Evolutionary conservation across 2,888 invertebrate genomes (phyloP).

Genomic region (Melieria crassipennis): DNA sequence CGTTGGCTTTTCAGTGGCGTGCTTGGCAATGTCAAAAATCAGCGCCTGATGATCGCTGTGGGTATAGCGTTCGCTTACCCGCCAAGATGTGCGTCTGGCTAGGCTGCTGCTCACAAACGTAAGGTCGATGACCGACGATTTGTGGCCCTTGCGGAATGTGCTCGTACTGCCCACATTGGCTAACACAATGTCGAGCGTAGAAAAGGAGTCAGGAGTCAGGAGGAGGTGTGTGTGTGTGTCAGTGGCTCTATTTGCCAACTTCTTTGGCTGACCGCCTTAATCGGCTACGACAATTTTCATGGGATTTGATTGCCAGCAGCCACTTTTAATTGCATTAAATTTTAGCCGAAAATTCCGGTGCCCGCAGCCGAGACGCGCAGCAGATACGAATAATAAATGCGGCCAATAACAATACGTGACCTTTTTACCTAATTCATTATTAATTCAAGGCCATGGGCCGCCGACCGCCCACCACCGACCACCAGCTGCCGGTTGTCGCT

Average conservation of each 20-base stretch:
- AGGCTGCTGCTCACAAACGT: conserved; percentile 19
- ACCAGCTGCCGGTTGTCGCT: not conserved
- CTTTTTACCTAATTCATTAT: conserved; percentile 40
- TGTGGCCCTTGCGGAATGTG: conserved; percentile 15
- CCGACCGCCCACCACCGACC: not conserved
- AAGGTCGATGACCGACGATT: conserved; percentile 23
- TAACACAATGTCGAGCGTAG: conserved; percentile 4
- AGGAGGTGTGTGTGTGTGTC: conserved; percentile 8
- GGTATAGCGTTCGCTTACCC: conserved; percentile 21
- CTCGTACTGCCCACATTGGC: conserved; percentile 11
- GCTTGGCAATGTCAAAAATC: not conserved
- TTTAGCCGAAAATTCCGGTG: conserved; percentile 29
- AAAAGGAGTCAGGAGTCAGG: too few species aligned
- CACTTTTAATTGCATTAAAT: conserved; percentile 57
- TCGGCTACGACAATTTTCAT: conserved; percentile 37
- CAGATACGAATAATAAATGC: conserved; percentile 8
- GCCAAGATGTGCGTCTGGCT: not conserved
- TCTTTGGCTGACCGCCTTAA: conserved; percentile 11
- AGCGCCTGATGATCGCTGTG: conserved; percentile 30
- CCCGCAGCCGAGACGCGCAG: conserved; percentile 3
- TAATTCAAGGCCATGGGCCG: conserved; percentile 36
- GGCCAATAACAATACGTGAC: conserved; percentile 39
- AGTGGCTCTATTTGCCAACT: not conserved
- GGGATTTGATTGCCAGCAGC: conserved; percentile 50
- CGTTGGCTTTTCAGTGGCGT: not conserved